Percentiles rank a stretch among this genome's conserved stretches.
These are phyloP conservation scores for Sogatella furcifera DNA, from an alignment of 1,140 invertebrate species.

Conservation along the genomic window DNA sequence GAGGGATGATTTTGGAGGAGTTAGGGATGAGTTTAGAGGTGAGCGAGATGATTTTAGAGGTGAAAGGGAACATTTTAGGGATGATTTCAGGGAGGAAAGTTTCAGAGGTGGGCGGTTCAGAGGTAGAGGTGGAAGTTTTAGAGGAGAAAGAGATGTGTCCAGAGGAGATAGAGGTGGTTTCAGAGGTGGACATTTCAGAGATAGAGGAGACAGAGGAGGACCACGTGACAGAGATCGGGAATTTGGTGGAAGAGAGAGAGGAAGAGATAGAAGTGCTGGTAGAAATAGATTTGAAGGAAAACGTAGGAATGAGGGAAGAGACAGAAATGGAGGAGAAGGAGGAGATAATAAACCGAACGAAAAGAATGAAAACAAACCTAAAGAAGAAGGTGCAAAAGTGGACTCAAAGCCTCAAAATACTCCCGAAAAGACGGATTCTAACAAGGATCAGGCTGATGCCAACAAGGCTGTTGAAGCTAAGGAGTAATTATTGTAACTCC, in stretches of 20 bases:
- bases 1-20: not conserved
- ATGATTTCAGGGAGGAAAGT: not conserved
- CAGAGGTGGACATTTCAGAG: not conserved
- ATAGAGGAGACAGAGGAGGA: not conserved
- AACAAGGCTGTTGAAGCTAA: too few species aligned
- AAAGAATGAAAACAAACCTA: not conserved
- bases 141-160: too few species aligned
- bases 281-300: not conserved
- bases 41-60: too few species aligned
- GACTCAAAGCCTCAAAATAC: not conserved
- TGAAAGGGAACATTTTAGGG: too few species aligned
- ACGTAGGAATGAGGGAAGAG: not conserved
- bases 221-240: too few species aligned
- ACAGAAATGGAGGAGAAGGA: not conserved
- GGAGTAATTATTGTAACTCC: too few species aligned
- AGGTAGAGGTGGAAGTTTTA: not conserved
- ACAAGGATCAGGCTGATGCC: too few species aligned
- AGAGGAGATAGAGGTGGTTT: not conserved
- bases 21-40: too few species aligned
- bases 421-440: not conserved
- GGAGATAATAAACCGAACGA: not conserved
- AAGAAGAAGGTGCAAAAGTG: constrained; percentile 1
- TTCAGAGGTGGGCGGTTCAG: not conserved
- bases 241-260: too few species aligned
- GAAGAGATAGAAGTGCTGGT: not conserved